Evolutionary conservation across 2,888 invertebrate genomes (phyloP), one percentile per base, ranked within the genome.

Genomic region (Drosophila mimetica): DNA sequence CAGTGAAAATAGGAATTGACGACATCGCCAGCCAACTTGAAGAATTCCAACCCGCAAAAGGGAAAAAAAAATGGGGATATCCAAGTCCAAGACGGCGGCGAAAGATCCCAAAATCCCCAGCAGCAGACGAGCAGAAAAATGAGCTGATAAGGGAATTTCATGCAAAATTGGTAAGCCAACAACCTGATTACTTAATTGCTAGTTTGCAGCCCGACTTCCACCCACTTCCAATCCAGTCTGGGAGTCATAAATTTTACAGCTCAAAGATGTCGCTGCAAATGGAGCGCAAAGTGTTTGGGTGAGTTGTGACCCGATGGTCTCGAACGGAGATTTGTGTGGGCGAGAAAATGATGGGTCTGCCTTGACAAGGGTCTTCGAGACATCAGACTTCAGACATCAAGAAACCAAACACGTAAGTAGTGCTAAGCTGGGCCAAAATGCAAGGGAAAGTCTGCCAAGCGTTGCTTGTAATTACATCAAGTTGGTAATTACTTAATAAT

Each of bases 141-240:
- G 75, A 76, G 76, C 80, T 76, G 82, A 83, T 86, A 86, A 83
- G 67, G 69, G 75, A 83, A 86, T 83, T 83, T 83, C 83, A 83
- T 83, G 86, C 82, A 83, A 86, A 86, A 83, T 83, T 83, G 83
- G 80, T 80, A 86, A 83, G 86, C 86, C 82, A 83, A 83, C 83
- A 83, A 86, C 82, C 82, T 86, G 86, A 83, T 86, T 83, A 80
- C 86, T 86, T 83, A 83, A 83, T 83, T 81, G 85, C 65, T 70
- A 57, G 54, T 70, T 54, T 54, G 61, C 44, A 44, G 28, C 7
- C 44, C 59, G 50, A 64, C 64, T 65, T 58, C 42, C 48, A 5
- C 3, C 25, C 9, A 11, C 28, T 30, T 9, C 28, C 37, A 36
- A n/a, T n/a, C n/a, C 46, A 14, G 46, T 52, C 51, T 64, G 51